Conservation (phyloP, 2,113 vertebrate genomes). For the Prunella himalayana region DNA sequence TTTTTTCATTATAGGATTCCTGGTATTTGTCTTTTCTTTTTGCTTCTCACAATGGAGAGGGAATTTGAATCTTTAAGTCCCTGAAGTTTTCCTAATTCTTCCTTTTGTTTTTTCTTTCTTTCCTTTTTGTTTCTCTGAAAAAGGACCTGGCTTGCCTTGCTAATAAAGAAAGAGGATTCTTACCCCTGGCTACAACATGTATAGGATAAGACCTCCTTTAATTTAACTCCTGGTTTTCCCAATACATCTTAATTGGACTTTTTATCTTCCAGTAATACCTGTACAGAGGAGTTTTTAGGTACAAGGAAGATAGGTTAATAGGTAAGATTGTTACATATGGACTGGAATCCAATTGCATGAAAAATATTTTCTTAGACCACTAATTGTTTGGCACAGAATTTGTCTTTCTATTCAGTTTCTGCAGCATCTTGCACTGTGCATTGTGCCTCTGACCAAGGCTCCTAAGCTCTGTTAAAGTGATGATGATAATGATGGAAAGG, state of each 20-base stretch:
- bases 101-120: neutral
- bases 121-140: neutral
- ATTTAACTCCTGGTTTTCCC: neutral
- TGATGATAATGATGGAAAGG: neutral
- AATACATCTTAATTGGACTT: neutral
- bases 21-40: neutral
- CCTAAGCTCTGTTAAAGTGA: neutral
- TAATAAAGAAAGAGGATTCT: neutral
- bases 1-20: neutral
- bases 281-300: neutral
- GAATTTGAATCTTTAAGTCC: neutral
- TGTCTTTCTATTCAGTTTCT: neutral
- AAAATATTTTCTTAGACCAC: neutral
- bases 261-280: neutral
- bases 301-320: neutral
- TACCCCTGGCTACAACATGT: neutral
- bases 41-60: neutral
- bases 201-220: neutral
- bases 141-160: neutral
- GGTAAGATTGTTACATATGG: neutral
- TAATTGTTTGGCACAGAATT: neutral
- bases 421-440: neutral
- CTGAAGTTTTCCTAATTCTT: neutral
- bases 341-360: neutral
- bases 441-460: neutral